These are phyloP conservation scores for Zoanthus sansibaricus DNA, from an alignment of 92 coral and sea anemone genomes.

Conservation along the genomic window DNA sequence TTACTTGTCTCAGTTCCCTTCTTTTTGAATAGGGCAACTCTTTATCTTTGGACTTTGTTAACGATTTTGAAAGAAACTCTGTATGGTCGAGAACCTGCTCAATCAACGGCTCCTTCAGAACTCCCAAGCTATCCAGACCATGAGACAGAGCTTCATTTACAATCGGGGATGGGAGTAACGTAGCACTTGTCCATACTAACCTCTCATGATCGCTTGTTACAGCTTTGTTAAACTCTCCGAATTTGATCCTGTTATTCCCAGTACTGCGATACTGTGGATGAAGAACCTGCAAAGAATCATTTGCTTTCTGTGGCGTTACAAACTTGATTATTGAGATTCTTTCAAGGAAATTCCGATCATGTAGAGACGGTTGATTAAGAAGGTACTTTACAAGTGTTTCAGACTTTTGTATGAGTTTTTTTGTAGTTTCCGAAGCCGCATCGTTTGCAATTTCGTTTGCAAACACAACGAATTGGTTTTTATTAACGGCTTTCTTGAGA, in stretches of 20 bases:
- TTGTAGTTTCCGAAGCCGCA: conserved; percentile 44
- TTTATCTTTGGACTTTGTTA: conserved; percentile 50
- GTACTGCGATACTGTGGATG: conserved; percentile 60
- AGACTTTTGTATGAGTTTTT: conserved; percentile 65
- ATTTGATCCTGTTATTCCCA: conserved; percentile 26
- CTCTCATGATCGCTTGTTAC: conserved; percentile 53
- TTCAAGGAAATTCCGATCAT: conserved; percentile 49
- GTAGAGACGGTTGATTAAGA: conserved; percentile 29
- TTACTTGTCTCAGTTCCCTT: conserved; percentile 48
- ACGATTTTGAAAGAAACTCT: conserved; percentile 51
- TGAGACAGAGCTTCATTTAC: conserved; percentile 1
- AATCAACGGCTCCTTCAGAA: conserved; percentile 62
- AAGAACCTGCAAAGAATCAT: conserved; percentile 45
- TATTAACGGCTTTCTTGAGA: conserved; percentile 56
- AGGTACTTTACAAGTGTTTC: conserved; percentile 43
- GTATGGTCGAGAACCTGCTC: conserved; percentile 70
- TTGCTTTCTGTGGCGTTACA: conserved; percentile 67
- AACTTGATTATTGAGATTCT: conserved; percentile 71
- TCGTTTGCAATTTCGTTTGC: conserved; percentile 65
- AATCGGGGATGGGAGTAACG: conserved; percentile 73
- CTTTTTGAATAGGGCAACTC: conserved; percentile 56
- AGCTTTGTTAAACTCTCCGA: conserved; percentile 64
- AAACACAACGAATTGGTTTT: conserved; percentile 69
- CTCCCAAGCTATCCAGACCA: conserved; percentile 38
- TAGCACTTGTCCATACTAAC: conserved; percentile 80